Evolutionary conservation across 2,113 vertebrate genomes (phyloP).

Genomic region (Aviceda subcristata): DNA sequence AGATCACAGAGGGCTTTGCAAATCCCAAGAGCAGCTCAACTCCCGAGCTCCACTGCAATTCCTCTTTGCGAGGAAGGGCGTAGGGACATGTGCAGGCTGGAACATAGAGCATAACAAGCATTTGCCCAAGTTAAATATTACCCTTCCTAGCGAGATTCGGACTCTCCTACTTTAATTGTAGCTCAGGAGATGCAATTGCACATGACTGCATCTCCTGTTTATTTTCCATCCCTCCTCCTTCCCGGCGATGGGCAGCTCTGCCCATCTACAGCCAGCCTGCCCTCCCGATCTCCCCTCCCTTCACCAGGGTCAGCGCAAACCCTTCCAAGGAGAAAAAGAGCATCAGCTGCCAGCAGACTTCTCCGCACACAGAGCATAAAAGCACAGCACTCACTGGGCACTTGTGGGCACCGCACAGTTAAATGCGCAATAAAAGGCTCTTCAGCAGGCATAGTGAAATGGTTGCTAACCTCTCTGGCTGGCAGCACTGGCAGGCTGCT

Average conservation of each 20-base stretch:
- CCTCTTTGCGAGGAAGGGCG: background rate
- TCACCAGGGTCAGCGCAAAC: background rate
- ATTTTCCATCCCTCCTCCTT: background rate
- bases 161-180: background rate
- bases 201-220: background rate
- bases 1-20: background rate
- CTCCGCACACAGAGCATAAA: background rate
- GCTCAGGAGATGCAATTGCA: background rate
- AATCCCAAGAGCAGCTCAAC: background rate
- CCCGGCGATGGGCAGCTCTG: background rate
- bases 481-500: background rate
- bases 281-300: background rate
- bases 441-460: background rate
- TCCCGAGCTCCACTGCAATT: background rate
- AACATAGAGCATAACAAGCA: background rate
- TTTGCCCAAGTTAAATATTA: slow-evolving; percentile 14
- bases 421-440: background rate
- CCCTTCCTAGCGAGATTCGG: background rate
- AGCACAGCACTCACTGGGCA: background rate
- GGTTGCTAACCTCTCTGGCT: background rate
- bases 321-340: background rate
- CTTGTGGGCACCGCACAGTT: background rate
- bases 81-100: background rate
- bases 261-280: background rate
- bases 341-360: background rate